phyloP scores from a whole-genome alignment of 2,797 vertebrate species.

The Propithecus perrieri region DNA sequence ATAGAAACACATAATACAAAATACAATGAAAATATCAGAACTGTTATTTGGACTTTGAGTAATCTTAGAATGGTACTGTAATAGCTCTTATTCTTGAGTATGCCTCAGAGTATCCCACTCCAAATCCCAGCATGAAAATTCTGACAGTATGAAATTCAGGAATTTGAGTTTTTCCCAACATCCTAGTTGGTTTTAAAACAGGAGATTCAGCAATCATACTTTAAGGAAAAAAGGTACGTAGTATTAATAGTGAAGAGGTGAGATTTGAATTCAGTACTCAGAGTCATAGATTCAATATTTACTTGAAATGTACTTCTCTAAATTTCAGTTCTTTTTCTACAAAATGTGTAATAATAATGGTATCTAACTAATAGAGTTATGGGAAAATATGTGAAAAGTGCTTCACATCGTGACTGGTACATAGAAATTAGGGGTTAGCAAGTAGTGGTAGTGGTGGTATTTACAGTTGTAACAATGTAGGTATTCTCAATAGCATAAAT shows the following conservation, averaged over 20 bases:
- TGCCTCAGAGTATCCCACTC: background rate
- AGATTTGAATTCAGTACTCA: background rate
- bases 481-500: background rate
- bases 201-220: background rate
- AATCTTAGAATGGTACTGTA: background rate
- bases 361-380: background rate
- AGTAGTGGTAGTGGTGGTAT: background rate
- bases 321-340: background rate
- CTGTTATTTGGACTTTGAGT: background rate
- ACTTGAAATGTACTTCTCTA: background rate
- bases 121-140: background rate
- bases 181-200: background rate
- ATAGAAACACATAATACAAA: background rate
- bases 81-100: background rate
- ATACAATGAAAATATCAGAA: background rate
- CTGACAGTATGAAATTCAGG: background rate
- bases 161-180: background rate
- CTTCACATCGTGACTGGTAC: background rate
- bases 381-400: background rate
- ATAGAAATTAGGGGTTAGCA: background rate
- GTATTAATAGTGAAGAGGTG: background rate
- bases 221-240: background rate
- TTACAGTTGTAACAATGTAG: background rate
- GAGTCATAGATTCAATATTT: background rate
- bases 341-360: background rate